phyloP scores from a whole-genome alignment of 92 coral and sea anemone species.

The Pocillopora grandis region DNA sequence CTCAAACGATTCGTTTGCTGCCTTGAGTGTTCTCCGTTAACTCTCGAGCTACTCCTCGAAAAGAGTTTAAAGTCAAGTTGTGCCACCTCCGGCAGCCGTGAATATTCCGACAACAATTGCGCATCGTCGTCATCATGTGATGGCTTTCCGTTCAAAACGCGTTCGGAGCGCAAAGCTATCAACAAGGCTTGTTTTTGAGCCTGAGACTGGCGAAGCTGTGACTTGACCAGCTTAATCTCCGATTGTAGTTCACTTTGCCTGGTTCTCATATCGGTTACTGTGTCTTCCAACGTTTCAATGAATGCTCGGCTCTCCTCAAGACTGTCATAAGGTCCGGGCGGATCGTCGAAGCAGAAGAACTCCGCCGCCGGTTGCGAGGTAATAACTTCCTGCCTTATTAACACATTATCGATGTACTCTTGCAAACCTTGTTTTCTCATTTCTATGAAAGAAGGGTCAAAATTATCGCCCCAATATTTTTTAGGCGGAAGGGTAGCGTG shows the following conservation, averaged over 20 bases:
- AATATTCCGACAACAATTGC: slow-evolving; percentile 81
- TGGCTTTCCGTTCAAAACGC: slow-evolving; percentile 87
- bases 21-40: slow-evolving; percentile 32
- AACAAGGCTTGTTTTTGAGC: slow-evolving; percentile 90
- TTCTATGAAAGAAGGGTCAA: slow-evolving; percentile 74
- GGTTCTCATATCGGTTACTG: slow-evolving; percentile 63
- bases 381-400: slow-evolving; percentile 49
- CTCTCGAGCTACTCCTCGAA: slow-evolving; percentile 46
- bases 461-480: slow-evolving; percentile 86
- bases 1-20: slow-evolving; percentile 29
- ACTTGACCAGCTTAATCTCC: slow-evolving; percentile 69
- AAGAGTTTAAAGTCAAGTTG: slow-evolving; percentile 70
- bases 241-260: slow-evolving; percentile 63
- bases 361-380: slow-evolving; percentile 70
- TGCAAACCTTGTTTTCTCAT: slow-evolving; percentile 77
- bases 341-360: slow-evolving; percentile 88
- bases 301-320: slow-evolving; percentile 85
- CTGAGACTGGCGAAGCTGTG: slow-evolving; percentile 84
- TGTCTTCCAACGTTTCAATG: slow-evolving; percentile 77
- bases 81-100: slow-evolving; percentile 83
- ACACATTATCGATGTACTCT: slow-evolving; percentile 72
- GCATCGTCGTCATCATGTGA: slow-evolving; percentile 79
- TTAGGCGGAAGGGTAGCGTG: slow-evolving; percentile 88
- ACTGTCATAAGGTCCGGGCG: slow-evolving; percentile 89
- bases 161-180: slow-evolving; percentile 88